Evolutionary conservation across 2,113 vertebrate genomes (phyloP), one percentile per base, ranked within the genome.

Genomic region (Arothron firmamentum): DNA sequence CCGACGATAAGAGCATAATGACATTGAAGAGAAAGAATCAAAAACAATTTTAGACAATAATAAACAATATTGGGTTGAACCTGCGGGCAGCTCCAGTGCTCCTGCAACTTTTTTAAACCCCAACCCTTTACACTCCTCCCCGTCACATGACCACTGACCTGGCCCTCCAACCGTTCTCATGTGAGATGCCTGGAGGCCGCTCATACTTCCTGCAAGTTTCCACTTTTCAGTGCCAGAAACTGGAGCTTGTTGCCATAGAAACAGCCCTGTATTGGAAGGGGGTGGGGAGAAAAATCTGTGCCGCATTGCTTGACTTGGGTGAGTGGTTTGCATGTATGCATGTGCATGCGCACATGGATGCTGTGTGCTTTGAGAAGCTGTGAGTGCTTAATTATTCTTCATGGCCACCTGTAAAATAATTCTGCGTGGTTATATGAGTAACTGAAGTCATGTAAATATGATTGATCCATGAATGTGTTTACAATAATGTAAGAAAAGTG

Each of bases 191-290:
- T 80, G 65, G 76, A 90, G 87, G 82, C 77, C 50, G n/a, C 79
- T 78, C 82, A 71, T 80, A 88, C 85, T 90, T 91, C 87, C 86
- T 89, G 82, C 89, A 84, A 90, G 83, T 85, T 90, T 82, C 80
- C 79, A 82, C 83, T 86, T 88, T 86, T 87, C 82, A 84, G 84
- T 70, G 81, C 86, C 85, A 91, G 86, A 90, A 90, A 89, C 83
- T 76, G 74, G 79, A 88, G 86, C 88, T 81, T 88, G 91, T 91
- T 91, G 88, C 90, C 74, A 91, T 89, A 87, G 91, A 88, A 90
- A 92, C 90, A 89, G 84, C 80, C 85, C 83, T 76, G 83, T 81
- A 75, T 74, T 70, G 78, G 61, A 72, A 72, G 57, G 72, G 69
- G 71, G 41, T 50, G 70, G 50, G 19, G 13, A 7, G 28, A 38